A percentile compares a stretch with the other conserved stretches of the same genome.
phyloP scores from a whole-genome alignment of 2,113 vertebrate genomes.

The Alosa alosa region DNA sequence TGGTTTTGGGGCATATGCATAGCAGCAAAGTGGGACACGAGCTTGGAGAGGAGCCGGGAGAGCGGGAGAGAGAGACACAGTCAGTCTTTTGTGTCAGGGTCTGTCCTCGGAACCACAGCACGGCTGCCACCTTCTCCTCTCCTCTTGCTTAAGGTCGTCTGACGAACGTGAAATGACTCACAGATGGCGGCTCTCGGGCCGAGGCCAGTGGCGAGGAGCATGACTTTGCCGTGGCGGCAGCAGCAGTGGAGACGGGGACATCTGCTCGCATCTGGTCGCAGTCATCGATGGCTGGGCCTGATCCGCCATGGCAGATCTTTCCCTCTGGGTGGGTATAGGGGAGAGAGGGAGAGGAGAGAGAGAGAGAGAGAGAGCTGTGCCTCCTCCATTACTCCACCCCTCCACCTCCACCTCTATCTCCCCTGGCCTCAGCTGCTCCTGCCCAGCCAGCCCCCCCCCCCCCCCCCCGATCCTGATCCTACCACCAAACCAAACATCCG shows the following conservation, averaged over 20 bases:
- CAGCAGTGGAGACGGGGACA: slow-evolving; percentile 24
- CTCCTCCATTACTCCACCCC: neutral
- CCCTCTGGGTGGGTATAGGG: slow-evolving; percentile 24
- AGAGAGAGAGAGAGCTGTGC: neutral
- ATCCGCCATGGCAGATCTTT: slow-evolving; percentile 42
- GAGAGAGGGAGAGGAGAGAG: slow-evolving; percentile 10
- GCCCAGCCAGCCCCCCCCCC: slow-evolving; percentile 8
- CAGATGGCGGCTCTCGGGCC: slow-evolving; percentile 44
- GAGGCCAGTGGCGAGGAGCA: slow-evolving; percentile 32
- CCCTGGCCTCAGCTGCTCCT: neutral
- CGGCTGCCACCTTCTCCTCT: neutral
- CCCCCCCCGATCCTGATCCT: slow-evolving; percentile 22
- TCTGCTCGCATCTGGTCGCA: slow-evolving; percentile 32
- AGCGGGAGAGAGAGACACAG: neutral
- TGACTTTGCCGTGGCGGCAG: slow-evolving; percentile 33
- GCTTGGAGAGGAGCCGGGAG: slow-evolving; percentile 9
- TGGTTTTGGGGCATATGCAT: neutral
- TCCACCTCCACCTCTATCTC: neutral
- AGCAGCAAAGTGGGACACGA: slow-evolving; percentile 8
- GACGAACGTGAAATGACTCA: slow-evolving; percentile 40
- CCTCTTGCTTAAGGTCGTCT: neutral
- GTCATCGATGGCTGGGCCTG: slow-evolving; percentile 34
- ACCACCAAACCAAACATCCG: slow-evolving; percentile 20
- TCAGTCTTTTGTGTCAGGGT: slow-evolving; percentile 17
- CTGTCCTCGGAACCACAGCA: slow-evolving; percentile 18